phyloP scores from a whole-genome alignment of 2,113 vertebrate genomes.

The Seriola aureovittata region DNA sequence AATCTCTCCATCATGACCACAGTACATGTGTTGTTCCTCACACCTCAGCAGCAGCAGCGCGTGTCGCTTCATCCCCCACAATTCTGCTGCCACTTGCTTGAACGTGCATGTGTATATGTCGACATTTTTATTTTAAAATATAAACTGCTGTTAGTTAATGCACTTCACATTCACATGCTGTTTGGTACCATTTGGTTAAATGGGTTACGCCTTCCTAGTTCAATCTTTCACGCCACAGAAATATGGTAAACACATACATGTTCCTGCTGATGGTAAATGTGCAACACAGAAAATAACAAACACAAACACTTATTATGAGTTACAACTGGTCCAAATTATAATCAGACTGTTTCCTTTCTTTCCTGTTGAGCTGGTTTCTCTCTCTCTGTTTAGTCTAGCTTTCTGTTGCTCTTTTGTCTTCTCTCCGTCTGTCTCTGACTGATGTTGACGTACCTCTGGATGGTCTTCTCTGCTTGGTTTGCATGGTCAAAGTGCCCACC shows the following conservation, averaged over 20 bases:
- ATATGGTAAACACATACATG: not conserved
- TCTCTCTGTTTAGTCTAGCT: constrained; percentile 6
- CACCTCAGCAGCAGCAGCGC: constrained; percentile 4
- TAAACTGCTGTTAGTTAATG: not conserved
- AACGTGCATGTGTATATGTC: not conserved
- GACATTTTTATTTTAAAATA: not conserved
- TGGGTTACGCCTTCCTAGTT: not conserved
- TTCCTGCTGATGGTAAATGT: not conserved
- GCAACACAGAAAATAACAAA: not conserved
- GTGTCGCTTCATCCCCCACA: not conserved
- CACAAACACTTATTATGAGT: not conserved
- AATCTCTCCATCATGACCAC: constrained; percentile 37
- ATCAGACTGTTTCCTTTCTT: not conserved
- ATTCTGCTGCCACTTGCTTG: constrained; percentile 21
- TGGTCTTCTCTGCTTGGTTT: constrained; percentile 96
- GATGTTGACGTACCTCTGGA: constrained; percentile 92
- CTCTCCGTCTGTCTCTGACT: constrained; percentile 25
- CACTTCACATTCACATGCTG: not conserved
- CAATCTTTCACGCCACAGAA: constrained; percentile 17
- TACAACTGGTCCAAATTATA: not conserved
- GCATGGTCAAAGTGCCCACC: constrained; percentile 97
- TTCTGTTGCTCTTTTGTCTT: constrained; percentile 42
- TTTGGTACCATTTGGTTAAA: not conserved
- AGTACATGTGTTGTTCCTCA: constrained; percentile 5
- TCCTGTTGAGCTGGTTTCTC: not conserved